A percentile compares a stretch with the other conserved stretches of the same genome.
Evolutionary conservation across 2,113 vertebrate species (phyloP).

Genomic region (Gallinago paraguaiae): DNA sequence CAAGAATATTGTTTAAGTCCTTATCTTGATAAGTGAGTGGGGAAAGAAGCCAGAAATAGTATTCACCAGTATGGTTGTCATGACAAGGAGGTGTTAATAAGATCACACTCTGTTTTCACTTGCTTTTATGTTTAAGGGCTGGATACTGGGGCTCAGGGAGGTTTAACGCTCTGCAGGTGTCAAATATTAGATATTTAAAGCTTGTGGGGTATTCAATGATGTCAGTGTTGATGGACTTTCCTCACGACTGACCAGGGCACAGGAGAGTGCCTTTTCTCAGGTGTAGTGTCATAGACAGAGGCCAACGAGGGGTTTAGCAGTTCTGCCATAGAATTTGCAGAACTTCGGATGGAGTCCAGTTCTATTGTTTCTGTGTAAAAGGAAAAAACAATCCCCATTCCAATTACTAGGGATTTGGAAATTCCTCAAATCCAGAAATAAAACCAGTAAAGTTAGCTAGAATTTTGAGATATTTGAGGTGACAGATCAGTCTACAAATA

Average conservation of each 20-base stretch:
- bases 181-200: background rate
- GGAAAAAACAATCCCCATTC: background rate
- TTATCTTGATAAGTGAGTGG: background rate
- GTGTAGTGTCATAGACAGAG: background rate
- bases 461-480: background rate
- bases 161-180: background rate
- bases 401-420: background rate
- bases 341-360: background rate
- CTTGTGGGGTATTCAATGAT: background rate
- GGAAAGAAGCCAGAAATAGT: background rate
- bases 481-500: background rate
- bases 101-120: background rate
- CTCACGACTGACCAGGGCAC: background rate
- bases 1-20: background rate
- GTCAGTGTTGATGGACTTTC: accelerated
- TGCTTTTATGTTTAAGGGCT: background rate
- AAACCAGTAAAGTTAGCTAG: background rate
- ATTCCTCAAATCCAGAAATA: background rate
- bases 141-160: background rate
- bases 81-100: background rate
- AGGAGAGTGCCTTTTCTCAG: background rate
- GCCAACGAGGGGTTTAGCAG: background rate
- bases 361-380: background rate
- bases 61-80: background rate
- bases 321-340: background rate